Conservation (phyloP, 2,888 invertebrate genomes). For the Phytoseiulus persimilis region DNA sequence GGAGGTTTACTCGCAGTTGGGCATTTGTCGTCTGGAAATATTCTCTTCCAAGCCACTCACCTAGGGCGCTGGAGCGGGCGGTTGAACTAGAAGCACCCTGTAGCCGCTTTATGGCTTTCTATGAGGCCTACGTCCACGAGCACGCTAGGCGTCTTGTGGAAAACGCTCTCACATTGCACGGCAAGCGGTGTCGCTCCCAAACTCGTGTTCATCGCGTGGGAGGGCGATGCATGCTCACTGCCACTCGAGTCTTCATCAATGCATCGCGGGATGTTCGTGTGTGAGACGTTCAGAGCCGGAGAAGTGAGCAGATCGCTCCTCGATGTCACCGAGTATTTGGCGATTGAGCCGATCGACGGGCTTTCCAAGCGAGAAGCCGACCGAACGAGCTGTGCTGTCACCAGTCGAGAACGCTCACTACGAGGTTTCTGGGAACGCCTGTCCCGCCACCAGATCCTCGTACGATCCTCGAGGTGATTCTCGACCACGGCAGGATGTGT, state of each 20-base stretch:
- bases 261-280: background rate
- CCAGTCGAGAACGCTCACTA: background rate
- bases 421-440: background rate
- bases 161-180: conserved; percentile 5
- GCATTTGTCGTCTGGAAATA: background rate
- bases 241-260: background rate
- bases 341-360: too few relatives aligned
- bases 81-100: background rate
- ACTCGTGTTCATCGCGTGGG: background rate
- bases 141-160: background rate
- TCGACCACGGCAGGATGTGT: background rate
- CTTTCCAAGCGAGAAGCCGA: too few relatives aligned
- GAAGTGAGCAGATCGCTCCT: background rate
- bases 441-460: background rate
- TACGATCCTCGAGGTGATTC: background rate
- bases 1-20: background rate
- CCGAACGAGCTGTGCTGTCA: too few relatives aligned
- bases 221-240: background rate
- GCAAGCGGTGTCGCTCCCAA: background rate
- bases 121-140: background rate
- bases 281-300: background rate
- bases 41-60: background rate
- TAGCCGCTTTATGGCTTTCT: background rate
- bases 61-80: background rate
- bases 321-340: background rate